Base-by-base conservation (phyloP, 2,888 invertebrate genomes). In the Dermolepida albohirtum region DNA sequence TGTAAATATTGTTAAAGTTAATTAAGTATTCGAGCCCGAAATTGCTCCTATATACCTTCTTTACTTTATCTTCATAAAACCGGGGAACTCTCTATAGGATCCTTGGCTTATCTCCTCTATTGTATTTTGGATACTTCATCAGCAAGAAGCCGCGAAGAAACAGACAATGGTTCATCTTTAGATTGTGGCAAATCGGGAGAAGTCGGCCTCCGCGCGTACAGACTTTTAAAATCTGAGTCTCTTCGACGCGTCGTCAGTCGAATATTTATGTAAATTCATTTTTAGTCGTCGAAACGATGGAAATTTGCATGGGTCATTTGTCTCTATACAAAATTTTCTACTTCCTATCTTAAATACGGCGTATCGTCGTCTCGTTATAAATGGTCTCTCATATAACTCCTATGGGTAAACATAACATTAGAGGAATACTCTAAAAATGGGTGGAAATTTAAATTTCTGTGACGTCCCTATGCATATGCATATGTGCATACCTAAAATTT, bases 101-200 rank as follows among this genome's bases (percentile, higher is more conserved):
- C n/a, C 49, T 55, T 49, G 67, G 72, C 72, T 72, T 72, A 72
- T 72, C 72, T 71, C 63, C 63, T 69, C 69, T 55, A 68, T 72
- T 70, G 70, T 72, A 68, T 64, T 66, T 64, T 54, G 57, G 68
- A 67, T 71, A 71, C 68, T 72, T 71, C 71, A 72, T 72, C 70
- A 72, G 64, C 66, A 70, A 62, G 34, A 34, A 34, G 34, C 54
- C 69, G 64, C 59, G 57, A 44, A 62, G 68, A 66, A 63, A 66
- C 66, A 70, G 66, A 72, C 72, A 70, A 70, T 70, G 70, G 62
- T 49, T 65, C 70, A 62, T 70, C 67, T 65, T 57, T 64, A 57
- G 64, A 68, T 49, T 63, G 63, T 55, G 43, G 59, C 66, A 62
- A 70, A 70, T 66, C 68, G 65, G 65, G 39, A 10, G 10, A 8